Conservation (phyloP, 2,888 invertebrate species). For the Elegia similella region DNA sequence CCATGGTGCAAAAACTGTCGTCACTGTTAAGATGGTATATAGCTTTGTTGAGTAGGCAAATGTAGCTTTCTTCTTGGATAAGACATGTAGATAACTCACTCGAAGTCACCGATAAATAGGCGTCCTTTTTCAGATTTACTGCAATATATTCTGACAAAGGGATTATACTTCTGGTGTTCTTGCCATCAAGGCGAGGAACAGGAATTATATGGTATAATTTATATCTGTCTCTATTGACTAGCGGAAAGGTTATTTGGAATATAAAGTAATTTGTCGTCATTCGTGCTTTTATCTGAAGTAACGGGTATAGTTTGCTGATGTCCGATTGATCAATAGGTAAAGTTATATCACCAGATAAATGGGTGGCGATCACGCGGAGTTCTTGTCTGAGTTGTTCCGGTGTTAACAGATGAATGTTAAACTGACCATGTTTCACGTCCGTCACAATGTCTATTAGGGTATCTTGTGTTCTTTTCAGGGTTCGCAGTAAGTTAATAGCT, state of each 20-base stretch:
- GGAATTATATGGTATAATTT: neutral
- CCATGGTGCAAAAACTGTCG: neutral
- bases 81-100: neutral
- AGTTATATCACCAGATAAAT: slow-evolving; percentile 21
- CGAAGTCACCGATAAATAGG: too few species aligned
- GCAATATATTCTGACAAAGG: neutral
- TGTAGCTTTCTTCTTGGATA: neutral
- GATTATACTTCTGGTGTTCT: neutral
- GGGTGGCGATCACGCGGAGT: slow-evolving; percentile 21
- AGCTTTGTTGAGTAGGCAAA: neutral
- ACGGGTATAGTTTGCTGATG: slow-evolving; percentile 21
- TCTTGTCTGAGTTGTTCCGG: slow-evolving; percentile 23
- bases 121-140: neutral
- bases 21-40: neutral
- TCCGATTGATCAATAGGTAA: slow-evolving; percentile 21
- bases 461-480: slow-evolving; percentile 22
- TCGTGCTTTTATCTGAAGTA: slow-evolving; percentile 23
- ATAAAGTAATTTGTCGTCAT: slow-evolving; percentile 24
- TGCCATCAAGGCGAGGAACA: neutral
- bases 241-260: slow-evolving; percentile 8
- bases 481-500: slow-evolving; percentile 19
- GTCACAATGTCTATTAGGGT: slow-evolving; percentile 22
- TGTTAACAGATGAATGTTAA: slow-evolving; percentile 24
- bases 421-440: slow-evolving; percentile 21
- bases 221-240: neutral